Conservation (phyloP, 2,888 invertebrate genomes). For the Thysanoteuthis rhombus region DNA sequence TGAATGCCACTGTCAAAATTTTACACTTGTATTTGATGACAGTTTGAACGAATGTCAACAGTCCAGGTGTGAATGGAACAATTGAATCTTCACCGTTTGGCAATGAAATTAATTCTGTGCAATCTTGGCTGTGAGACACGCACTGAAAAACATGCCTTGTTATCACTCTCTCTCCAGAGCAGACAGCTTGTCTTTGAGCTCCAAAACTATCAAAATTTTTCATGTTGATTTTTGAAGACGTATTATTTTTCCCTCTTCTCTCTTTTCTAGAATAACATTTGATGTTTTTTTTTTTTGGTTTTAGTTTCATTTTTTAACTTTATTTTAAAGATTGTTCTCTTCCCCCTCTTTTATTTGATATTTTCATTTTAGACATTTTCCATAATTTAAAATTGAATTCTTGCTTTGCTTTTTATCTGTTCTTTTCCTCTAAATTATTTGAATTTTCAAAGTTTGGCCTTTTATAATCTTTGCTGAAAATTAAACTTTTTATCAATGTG, state of each 20-base stretch:
- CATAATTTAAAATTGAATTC: background rate
- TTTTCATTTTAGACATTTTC: background rate
- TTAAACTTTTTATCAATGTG: background rate
- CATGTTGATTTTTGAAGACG: background rate
- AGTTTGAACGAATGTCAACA: background rate
- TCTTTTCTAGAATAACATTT: background rate
- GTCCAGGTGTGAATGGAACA: constrained; percentile 12
- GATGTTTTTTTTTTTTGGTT: background rate
- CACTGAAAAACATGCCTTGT: background rate
- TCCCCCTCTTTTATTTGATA: background rate
- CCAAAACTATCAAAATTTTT: background rate
- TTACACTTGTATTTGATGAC: background rate
- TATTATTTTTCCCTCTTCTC: too few species aligned
- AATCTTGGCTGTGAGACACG: background rate
- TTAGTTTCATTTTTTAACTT: too few species aligned
- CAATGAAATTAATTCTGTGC: background rate
- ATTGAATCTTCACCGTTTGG: background rate
- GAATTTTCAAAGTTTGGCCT: background rate
- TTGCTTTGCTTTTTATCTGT: background rate
- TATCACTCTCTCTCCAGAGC: background rate
- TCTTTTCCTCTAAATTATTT: background rate
- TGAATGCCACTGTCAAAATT: background rate
- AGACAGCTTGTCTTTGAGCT: background rate
- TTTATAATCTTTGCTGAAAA: background rate
- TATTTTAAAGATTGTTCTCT: background rate